Percentiles rank a stretch among this genome's conserved stretches.
phyloP scores from a whole-genome alignment of 2,113 vertebrate species.

The Tricholaema leucomelas region DNA sequence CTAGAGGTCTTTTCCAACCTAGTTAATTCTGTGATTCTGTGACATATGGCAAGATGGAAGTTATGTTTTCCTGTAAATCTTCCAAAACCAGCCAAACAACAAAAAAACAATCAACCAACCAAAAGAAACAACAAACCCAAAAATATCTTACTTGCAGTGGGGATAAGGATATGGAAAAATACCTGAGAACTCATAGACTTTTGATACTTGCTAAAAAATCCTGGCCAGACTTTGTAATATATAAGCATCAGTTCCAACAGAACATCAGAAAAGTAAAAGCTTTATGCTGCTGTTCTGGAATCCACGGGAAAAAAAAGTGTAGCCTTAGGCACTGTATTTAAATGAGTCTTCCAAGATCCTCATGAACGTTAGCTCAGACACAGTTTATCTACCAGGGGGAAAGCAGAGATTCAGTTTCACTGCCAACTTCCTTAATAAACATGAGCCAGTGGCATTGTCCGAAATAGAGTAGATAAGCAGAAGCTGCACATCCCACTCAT shows the following conservation, averaged over 20 bases:
- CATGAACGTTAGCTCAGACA: constrained; percentile 56
- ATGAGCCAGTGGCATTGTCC: constrained; percentile 55
- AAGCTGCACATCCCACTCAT: constrained; percentile 66
- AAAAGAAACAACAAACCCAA: background rate
- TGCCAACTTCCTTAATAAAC: constrained; percentile 70
- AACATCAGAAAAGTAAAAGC: constrained; percentile 59
- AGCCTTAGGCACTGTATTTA: constrained; percentile 52
- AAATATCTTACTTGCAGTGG: background rate
- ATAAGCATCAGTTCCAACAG: constrained; percentile 41
- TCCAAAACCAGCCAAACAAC: background rate
- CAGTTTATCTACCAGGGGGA: constrained; percentile 57
- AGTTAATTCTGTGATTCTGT: too few relatives aligned
- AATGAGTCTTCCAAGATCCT: constrained; percentile 61
- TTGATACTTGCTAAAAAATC: constrained; percentile 18
- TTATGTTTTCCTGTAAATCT: background rate
- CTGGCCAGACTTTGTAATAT: constrained; percentile 8
- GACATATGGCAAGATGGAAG: background rate
- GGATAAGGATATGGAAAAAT: background rate
- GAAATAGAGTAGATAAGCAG: constrained; percentile 68
- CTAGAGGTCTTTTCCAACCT: too few relatives aligned
- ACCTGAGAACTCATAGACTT: background rate
- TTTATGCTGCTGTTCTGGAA: constrained; percentile 30
- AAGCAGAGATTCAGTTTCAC: constrained; percentile 41
- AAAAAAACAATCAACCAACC: too few relatives aligned
- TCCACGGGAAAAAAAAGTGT: constrained; percentile 31